Conservation (phyloP, 2,888 invertebrate species). For the Drosophila yooni region DNA sequence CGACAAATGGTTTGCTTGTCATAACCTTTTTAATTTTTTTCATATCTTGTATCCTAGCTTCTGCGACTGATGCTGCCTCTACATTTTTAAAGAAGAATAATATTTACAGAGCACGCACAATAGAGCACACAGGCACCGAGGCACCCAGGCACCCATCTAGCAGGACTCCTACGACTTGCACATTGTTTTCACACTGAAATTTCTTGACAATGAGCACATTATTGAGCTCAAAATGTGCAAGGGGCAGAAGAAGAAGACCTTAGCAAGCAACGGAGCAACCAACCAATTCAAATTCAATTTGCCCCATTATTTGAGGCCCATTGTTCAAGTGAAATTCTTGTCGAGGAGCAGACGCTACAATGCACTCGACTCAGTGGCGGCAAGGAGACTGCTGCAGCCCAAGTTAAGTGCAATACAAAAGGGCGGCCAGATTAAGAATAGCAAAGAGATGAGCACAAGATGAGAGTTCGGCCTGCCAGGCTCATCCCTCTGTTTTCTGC, state of each 20-base stretch:
- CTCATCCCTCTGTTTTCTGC: constrained; percentile 1
- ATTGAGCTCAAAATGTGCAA: constrained; percentile 60
- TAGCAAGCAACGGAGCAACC: constrained; percentile 46
- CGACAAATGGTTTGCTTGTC: constrained; percentile 76
- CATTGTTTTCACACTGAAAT: constrained; percentile 78
- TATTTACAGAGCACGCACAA: constrained; percentile 79
- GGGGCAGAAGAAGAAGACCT: constrained; percentile 25
- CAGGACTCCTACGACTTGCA: constrained; percentile 49
- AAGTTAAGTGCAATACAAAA: constrained; percentile 79
- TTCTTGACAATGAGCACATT: constrained; percentile 72
- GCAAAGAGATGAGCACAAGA: constrained; percentile 69
- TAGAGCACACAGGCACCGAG: constrained; percentile 39
- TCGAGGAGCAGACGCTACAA: constrained; percentile 55
- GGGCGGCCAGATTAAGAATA: constrained; percentile 75
- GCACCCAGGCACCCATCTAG: constrained; percentile 20
- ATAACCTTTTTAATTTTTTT: constrained; percentile 69
- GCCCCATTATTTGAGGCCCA: constrained; percentile 81
- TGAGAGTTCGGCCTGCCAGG: constrained; percentile 17
- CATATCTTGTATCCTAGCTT: constrained; percentile 51
- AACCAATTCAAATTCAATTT: constrained; percentile 84
- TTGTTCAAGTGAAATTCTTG: constrained; percentile 73
- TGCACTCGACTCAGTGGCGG: constrained; percentile 45
- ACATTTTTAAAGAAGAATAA: constrained; percentile 76
- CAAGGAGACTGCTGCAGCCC: constrained; percentile 56
- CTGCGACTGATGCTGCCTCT: constrained; percentile 29